These are phyloP conservation scores for Chironomus tepperi DNA, from an alignment of 1,140 invertebrate species.

Conservation along the genomic window DNA sequence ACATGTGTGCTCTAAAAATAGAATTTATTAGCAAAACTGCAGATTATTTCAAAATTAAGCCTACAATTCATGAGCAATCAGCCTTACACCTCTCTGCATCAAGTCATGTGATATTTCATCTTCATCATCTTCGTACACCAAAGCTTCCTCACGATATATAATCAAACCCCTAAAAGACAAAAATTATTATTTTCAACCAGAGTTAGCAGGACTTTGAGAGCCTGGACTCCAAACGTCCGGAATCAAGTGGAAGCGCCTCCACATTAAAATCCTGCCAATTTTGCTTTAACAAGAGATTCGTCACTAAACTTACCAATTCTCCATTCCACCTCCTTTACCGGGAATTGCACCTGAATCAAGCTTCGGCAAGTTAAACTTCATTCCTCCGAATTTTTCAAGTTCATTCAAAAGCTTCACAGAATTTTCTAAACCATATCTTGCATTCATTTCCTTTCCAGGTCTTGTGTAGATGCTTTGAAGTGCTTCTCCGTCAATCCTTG, in stretches of 20 bases:
- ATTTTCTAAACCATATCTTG: background rate
- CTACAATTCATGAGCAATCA: background rate
- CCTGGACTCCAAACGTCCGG: too few relatives aligned
- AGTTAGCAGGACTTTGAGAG: too few relatives aligned
- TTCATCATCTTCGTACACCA: background rate
- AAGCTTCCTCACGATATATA: background rate
- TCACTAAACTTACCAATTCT: background rate
- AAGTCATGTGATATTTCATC: background rate
- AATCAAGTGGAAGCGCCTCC: too few relatives aligned
- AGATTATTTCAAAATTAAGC: background rate
- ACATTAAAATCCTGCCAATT: too few relatives aligned
- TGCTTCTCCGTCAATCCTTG: background rate
- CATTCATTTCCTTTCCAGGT: background rate
- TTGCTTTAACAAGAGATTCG: too few relatives aligned
- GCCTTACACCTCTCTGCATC: background rate
- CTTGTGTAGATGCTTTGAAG: conserved; percentile 1
- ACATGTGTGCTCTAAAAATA: background rate
- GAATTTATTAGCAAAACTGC: background rate
- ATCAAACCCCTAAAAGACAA: background rate
- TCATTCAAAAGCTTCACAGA: background rate
- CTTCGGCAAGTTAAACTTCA: background rate
- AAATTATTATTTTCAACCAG: background rate
- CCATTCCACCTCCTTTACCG: conserved; percentile 16
- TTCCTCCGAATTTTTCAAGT: background rate
- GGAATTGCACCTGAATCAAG: conserved; percentile 12